Conservation (phyloP, 2,888 invertebrate genomes). For the Sinopyrophorus schimmeli region DNA sequence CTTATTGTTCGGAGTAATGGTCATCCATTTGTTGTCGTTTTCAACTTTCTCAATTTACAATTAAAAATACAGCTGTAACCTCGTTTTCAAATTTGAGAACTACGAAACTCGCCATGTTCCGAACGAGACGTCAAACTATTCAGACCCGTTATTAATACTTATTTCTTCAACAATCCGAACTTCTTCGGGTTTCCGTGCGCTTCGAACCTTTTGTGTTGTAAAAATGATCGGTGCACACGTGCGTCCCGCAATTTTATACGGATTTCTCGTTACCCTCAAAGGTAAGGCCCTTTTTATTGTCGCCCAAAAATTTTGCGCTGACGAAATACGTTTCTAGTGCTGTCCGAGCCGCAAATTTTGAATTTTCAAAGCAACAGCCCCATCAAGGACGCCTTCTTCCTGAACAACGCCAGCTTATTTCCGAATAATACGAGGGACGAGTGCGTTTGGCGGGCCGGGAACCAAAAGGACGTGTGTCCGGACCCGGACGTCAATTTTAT, state of each 20-base stretch:
- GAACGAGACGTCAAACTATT: neutral
- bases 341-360: conserved; percentile 12
- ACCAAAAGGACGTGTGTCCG: conserved; percentile 69
- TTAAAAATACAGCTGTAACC: neutral
- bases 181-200: neutral
- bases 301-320: too few relatives aligned
- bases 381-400: conserved; percentile 65
- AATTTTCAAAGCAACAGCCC: conserved; percentile 50
- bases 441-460: conserved; percentile 69
- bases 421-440: conserved; percentile 67
- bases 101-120: neutral
- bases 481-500: conserved; percentile 69
- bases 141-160: neutral
- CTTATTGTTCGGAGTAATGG: neutral
- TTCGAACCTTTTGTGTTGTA: neutral
- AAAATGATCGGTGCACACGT: neutral
- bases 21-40: neutral
- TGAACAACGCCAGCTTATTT: conserved; percentile 61
- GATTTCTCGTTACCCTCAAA: too few relatives aligned
- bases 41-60: neutral
- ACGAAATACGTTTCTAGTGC: too few relatives aligned
- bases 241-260: neutral
- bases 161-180: neutral
- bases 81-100: neutral
- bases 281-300: too few relatives aligned